Conservation (phyloP, 2,888 invertebrate species). For the Zaprionus obscuricornis region DNA sequence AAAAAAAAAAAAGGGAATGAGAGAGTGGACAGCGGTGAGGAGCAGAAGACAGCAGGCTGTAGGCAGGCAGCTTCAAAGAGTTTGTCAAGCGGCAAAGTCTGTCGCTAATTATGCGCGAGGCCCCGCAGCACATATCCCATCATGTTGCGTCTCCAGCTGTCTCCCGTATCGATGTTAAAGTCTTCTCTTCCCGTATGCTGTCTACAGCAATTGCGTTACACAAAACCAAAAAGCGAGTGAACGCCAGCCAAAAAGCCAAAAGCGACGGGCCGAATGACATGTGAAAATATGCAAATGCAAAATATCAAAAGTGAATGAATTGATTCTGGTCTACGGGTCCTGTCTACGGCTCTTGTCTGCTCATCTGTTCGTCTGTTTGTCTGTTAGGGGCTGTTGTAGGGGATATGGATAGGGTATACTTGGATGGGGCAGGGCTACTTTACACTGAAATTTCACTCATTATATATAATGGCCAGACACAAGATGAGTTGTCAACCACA, state of each 20-base stretch:
- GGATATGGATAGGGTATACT: slow-evolving; percentile 1
- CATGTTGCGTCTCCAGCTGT: not conserved
- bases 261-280: slow-evolving; percentile 69
- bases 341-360: slow-evolving; percentile 24
- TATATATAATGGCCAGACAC: slow-evolving; percentile 67
- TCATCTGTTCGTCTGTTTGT: not conserved
- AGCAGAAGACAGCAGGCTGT: slow-evolving; percentile 31
- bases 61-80: slow-evolving; percentile 69
- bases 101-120: slow-evolving; percentile 74
- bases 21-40: not conserved
- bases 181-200: slow-evolving; percentile 60
- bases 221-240: slow-evolving; percentile 56
- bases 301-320: slow-evolving; percentile 75
- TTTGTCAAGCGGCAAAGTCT: slow-evolving; percentile 77
- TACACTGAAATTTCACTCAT: slow-evolving; percentile 51
- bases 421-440: slow-evolving; percentile 4
- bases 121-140: not conserved
- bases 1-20: slow-evolving; percentile 1
- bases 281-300: slow-evolving; percentile 76
- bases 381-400: not conserved
- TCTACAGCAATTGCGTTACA: slow-evolving; percentile 65
- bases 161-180: not conserved
- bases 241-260: slow-evolving; percentile 72
- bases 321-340: slow-evolving; percentile 51
- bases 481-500: slow-evolving; percentile 59